Conservation (phyloP, 1,140 invertebrate genomes). For the Elysia chlorotica region DNA sequence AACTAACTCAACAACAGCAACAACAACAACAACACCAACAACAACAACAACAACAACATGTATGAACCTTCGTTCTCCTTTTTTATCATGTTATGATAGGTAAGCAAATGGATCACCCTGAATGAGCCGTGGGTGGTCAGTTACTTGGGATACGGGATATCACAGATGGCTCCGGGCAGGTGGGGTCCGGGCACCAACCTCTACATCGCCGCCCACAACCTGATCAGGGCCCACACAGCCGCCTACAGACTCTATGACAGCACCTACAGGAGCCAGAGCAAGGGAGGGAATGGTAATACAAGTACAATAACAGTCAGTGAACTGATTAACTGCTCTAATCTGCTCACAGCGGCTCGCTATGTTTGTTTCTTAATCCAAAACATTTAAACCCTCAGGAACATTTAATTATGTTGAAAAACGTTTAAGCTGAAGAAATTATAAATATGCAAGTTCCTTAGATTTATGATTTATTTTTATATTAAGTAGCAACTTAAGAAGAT, state of each 20-base stretch:
- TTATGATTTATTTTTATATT: too few relatives aligned
- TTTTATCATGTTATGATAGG: too few relatives aligned
- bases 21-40: not conserved
- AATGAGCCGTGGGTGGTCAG: slow-evolving; percentile 56
- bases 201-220: slow-evolving; percentile 45
- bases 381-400: too few relatives aligned
- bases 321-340: not conserved
- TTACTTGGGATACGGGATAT: slow-evolving; percentile 47
- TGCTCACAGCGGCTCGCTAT: too few relatives aligned
- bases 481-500: too few relatives aligned
- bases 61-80: not conserved
- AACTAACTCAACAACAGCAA: not conserved
- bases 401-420: not conserved
- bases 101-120: slow-evolving; percentile 61
- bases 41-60: not conserved
- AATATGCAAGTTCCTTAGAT: too few relatives aligned
- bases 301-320: not conserved
- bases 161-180: slow-evolving; percentile 35
- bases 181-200: slow-evolving; percentile 28
- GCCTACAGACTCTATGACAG: slow-evolving; percentile 45
- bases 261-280: slow-evolving; percentile 25
- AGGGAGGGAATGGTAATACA: not conserved
- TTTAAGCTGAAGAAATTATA: slow-evolving; percentile 35
- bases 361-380: too few relatives aligned
- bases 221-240: slow-evolving; percentile 53